Percentiles rank a stretch among this genome's conserved stretches.
These are phyloP conservation scores for Tachina grossa DNA, from an alignment of 2,888 invertebrate species.

Conservation along the genomic window DNA sequence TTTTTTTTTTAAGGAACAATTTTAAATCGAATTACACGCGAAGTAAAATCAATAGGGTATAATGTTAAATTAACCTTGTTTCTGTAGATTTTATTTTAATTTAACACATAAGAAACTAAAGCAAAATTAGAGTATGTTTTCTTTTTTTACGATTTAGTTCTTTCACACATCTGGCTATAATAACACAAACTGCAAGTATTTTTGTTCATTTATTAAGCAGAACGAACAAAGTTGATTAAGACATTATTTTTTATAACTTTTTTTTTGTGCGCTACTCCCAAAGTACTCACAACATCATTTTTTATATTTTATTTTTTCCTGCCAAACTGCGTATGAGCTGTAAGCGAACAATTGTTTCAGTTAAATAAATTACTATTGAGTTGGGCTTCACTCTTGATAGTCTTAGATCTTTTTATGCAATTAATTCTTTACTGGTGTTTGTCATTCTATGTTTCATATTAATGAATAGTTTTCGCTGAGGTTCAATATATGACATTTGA, in stretches of 20 bases:
- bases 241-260: constrained; percentile 67
- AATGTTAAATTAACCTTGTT: no score
- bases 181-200: constrained; percentile 53
- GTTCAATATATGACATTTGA: constrained; percentile 57
- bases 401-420: constrained; percentile 6
- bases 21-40: no score
- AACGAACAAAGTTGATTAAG: constrained; percentile 65
- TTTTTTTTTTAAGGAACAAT: no score
- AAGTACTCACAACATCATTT: constrained; percentile 49
- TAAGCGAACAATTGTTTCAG: background rate
- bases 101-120: no score
- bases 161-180: constrained; percentile 19
- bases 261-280: constrained; percentile 33
- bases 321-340: background rate
- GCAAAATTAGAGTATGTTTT: no score
- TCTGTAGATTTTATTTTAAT: no score
- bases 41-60: no score
- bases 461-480: constrained; percentile 50
- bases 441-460: constrained; percentile 22
- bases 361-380: background rate
- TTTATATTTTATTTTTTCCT: constrained; percentile 31
- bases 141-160: background rate
- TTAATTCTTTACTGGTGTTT: constrained; percentile 5
- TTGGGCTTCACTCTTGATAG: constrained; percentile 29
- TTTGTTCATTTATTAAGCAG: constrained; percentile 30